phyloP scores from a whole-genome alignment of 2,888 invertebrate species.

The Watsonalla cultraria region DNA sequence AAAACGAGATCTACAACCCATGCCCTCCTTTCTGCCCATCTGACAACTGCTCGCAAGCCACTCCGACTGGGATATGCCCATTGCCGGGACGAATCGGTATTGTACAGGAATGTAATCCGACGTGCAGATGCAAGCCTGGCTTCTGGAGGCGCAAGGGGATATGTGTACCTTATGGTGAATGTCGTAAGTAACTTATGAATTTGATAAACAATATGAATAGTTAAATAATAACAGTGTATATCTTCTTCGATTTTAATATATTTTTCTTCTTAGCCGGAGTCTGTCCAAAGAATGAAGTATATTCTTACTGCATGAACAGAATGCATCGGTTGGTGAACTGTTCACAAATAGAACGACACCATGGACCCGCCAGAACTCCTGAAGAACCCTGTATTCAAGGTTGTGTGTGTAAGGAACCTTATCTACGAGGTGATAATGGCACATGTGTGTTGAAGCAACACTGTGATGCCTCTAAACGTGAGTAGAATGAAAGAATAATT shows the following conservation, averaged over 20 bases:
- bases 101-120: constrained; percentile 28
- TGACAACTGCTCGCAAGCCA: constrained; percentile 36
- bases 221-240: too few species aligned
- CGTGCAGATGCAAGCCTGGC: constrained; percentile 32
- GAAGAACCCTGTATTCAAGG: background rate
- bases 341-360: background rate
- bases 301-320: background rate
- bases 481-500: too few species aligned
- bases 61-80: constrained; percentile 26
- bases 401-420: background rate
- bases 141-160: constrained; percentile 28
- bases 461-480: background rate
- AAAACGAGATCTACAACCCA: constrained; percentile 28
- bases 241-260: background rate
- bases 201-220: too few species aligned
- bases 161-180: constrained; percentile 34
- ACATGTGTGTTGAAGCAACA: background rate
- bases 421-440: background rate
- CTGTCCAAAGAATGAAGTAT: constrained; percentile 4
- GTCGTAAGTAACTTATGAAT: constrained; percentile 15
- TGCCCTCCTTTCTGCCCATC: constrained; percentile 39
- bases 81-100: constrained; percentile 12
- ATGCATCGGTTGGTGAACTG: background rate
- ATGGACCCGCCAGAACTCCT: background rate
- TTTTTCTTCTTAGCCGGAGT: background rate